Percentiles rank a stretch among this genome's conserved stretches.
Conservation (phyloP, 2,113 vertebrate genomes). For the Ginglymostoma cirratum region DNA sequence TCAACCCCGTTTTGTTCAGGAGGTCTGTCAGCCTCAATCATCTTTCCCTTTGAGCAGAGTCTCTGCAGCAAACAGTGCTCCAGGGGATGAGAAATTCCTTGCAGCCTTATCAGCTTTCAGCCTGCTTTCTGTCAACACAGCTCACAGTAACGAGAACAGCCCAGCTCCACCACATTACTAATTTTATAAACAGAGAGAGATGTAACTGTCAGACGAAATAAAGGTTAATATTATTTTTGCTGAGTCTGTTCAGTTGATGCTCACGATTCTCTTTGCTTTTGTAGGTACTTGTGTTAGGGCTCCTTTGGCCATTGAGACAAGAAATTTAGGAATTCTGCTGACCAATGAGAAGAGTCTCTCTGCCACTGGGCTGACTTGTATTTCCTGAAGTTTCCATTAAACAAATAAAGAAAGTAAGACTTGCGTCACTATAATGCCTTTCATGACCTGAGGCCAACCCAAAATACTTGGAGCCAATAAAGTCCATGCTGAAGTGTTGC, state of each 20-base stretch:
- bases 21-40: neutral
- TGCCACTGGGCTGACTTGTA: neutral
- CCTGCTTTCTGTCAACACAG: neutral
- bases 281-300: neutral
- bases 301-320: neutral
- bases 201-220: neutral
- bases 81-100: neutral
- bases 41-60: neutral
- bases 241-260: neutral
- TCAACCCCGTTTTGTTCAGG: neutral
- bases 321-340: neutral
- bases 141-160: neutral
- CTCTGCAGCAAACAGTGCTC: neutral
- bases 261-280: neutral
- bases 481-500: too few species aligned
- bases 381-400: neutral
- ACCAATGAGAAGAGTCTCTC: neutral
- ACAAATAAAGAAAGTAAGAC: neutral
- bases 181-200: neutral
- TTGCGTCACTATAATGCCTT: too few species aligned
- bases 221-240: neutral
- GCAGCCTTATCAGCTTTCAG: neutral
- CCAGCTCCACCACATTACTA: neutral
- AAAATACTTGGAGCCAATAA: too few species aligned
- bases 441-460: too few species aligned